A percentile compares a stretch with the other conserved stretches of the same genome.
phyloP scores from a whole-genome alignment of 2,888 invertebrate genomes.

The Drosophila rellima region DNA sequence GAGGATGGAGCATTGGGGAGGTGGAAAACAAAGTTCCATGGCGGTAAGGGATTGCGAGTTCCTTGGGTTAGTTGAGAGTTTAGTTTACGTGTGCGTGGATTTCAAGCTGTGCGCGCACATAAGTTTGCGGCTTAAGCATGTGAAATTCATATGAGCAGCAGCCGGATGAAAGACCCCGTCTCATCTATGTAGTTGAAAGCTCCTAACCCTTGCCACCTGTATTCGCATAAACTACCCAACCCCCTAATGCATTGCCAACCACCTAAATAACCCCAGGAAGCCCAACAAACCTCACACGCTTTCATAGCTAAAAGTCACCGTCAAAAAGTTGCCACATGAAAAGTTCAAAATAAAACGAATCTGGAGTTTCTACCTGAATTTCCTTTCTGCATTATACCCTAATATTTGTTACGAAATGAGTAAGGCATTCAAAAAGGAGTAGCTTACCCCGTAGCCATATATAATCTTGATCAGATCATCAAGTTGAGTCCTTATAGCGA shows the following conservation, averaged over 20 bases:
- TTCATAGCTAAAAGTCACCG: slow-evolving; percentile 24
- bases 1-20: background rate
- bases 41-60: slow-evolving; percentile 1
- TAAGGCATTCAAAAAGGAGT: background rate
- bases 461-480: too few species aligned
- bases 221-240: slow-evolving; percentile 55
- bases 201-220: slow-evolving; percentile 40
- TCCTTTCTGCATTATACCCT: background rate
- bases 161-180: slow-evolving; percentile 44
- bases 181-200: slow-evolving; percentile 1
- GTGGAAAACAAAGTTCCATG: slow-evolving; percentile 45
- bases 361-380: slow-evolving; percentile 50
- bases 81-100: slow-evolving; percentile 79
- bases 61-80: slow-evolving; percentile 48
- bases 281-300: slow-evolving; percentile 33
- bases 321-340: slow-evolving; percentile 68
- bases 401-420: background rate
- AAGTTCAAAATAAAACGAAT: slow-evolving; percentile 78
- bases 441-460: background rate
- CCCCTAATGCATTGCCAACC: slow-evolving; percentile 71
- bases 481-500: too few species aligned
- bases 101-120: slow-evolving; percentile 81
- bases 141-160: slow-evolving; percentile 76
- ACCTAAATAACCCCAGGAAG: slow-evolving; percentile 60
- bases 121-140: slow-evolving; percentile 81